Percentiles rank a stretch among this genome's conserved stretches.
These are phyloP conservation scores for Drosophila virilis DNA, from an alignment of 1,140 invertebrate species.

Conservation along the genomic window DNA sequence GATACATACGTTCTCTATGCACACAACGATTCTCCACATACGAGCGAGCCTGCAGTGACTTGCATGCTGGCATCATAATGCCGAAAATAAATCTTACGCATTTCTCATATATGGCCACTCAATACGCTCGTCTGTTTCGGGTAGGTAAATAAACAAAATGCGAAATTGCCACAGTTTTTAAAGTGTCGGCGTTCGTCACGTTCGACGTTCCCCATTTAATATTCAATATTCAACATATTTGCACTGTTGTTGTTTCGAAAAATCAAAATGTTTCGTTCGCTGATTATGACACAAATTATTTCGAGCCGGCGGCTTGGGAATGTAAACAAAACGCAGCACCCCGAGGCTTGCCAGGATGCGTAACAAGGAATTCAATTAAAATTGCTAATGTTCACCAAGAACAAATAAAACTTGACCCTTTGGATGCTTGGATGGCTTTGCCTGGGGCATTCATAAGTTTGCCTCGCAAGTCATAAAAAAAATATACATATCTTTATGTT, in stretches of 20 bases:
- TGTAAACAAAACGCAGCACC: conserved; percentile 49
- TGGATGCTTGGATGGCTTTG: conserved; percentile 10
- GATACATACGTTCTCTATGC: conserved; percentile 27
- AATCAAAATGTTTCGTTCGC: conserved; percentile 34
- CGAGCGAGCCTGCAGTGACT: neutral
- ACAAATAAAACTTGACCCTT: conserved; percentile 35
- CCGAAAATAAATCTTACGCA: conserved; percentile 74
- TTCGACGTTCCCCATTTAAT: conserved; percentile 24
- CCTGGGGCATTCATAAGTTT: conserved; percentile 1
- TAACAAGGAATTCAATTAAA: conserved; percentile 67
- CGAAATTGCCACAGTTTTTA: conserved; percentile 57
- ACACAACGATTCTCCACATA: neutral
- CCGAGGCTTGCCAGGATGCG: conserved; percentile 41
- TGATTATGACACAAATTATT: conserved; percentile 58
- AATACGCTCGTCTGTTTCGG: conserved; percentile 12
- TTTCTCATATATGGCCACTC: conserved; percentile 53
- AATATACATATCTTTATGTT: conserved; percentile 62
- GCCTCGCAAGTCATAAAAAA: conserved; percentile 52
- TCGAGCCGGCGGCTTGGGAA: conserved; percentile 18
- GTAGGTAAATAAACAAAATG: conserved; percentile 63
- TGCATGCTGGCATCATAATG: conserved; percentile 52
- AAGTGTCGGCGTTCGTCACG: conserved; percentile 60
- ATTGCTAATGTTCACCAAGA: conserved; percentile 57
- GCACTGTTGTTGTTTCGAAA: conserved; percentile 15
- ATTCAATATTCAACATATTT: conserved; percentile 9